Base-by-base conservation (phyloP, 2,797 vertebrate species). In the Cichlasoma orientale region DNA sequence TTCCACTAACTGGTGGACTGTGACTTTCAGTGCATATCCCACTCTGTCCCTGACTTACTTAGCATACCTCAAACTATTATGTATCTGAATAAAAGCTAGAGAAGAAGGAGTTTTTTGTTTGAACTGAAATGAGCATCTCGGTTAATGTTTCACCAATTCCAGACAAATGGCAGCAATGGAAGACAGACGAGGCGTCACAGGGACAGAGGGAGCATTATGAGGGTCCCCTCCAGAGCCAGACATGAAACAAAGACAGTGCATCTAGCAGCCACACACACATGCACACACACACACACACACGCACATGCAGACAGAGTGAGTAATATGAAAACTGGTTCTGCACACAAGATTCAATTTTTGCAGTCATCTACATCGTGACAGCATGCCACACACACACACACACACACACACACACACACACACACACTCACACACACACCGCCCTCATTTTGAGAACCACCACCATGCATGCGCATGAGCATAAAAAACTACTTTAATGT, bases 191-290 rank as follows among this genome's bases (percentile, higher is more conserved):
- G 71, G 57, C 78, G 18, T 85, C 53, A 21, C 69, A 77, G 69
- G 72, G 83, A 93, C 91, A 92, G 92, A 91, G 88, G 86, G 80
- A 79, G 86, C 86, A 92, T 94, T 94, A 90, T 92, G 83, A 85
- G 75, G 77, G 79, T 88, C 74, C 74, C 74, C 88, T 92, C 85
- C 76, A 8, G 29, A 84, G 75, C 86, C 86, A 88, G 88, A 87
- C 88, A 77, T 80, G 82, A 77, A 89, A 92, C 89, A 93, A 91
- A 92, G 86, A 82, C 71, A 81, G 77, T 86, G 16, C 41, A 68
- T 68, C 25, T 50, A 68, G 82, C 71, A 74, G 73, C 4, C 53
- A 52, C 21, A 4, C 27, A 33, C 25, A 16, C 25, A 11, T 70
- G 25, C 69, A n/a, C 78, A 21, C 14, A 56, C 54, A 29, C 72